Conservation (phyloP, 35 echinoderm and acorn worm species). For the Stichopus chloronotus region DNA sequence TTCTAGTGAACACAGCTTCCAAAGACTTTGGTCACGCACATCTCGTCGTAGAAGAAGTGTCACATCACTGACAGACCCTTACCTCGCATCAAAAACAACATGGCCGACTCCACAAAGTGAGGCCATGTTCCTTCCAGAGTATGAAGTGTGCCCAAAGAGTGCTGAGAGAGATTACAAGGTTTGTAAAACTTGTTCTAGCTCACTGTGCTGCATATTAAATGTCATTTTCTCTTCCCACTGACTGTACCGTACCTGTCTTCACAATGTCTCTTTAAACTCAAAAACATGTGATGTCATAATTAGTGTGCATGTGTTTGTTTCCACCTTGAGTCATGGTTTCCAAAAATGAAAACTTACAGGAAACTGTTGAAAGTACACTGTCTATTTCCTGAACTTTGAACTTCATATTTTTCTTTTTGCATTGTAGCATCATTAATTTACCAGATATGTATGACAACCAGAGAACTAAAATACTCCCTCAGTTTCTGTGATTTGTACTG, state of each 20-base stretch:
- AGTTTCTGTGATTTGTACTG: too few species aligned
- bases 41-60: constrained; percentile 80
- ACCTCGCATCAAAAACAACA: constrained; percentile 86
- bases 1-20: constrained; percentile 91
- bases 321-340: too few species aligned
- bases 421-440: too few species aligned
- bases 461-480: too few species aligned
- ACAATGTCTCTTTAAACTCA: not conserved
- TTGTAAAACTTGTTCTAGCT: not conserved
- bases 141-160: constrained; percentile 89
- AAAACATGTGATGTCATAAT: not conserved
- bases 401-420: too few species aligned
- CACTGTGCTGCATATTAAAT: not conserved
- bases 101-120: constrained; percentile 96
- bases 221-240: not conserved
- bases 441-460: too few species aligned
- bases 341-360: too few species aligned
- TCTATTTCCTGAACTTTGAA: too few species aligned
- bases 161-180: constrained; percentile 94
- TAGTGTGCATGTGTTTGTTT: too few species aligned
- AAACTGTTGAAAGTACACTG: too few species aligned
- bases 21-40: constrained; percentile 91
- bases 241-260: not conserved
- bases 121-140: constrained; percentile 96
- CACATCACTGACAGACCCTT: constrained; percentile 85